Base-by-base conservation (phyloP, 1,140 invertebrate genomes). In the Neodiprion fabricii region DNA sequence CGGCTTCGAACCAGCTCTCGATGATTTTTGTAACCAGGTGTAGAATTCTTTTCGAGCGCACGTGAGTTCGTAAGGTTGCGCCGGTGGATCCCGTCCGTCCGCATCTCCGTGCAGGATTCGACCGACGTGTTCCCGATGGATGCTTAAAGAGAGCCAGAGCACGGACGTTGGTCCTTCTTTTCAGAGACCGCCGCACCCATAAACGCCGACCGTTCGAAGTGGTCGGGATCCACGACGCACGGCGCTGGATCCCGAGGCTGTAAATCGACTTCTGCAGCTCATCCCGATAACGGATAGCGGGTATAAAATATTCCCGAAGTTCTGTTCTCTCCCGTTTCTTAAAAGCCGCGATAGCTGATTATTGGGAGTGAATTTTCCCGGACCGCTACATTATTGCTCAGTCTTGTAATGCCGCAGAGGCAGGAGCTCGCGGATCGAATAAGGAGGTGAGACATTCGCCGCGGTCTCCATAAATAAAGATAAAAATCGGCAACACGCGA, bases 401-500 rank as follows among this genome's bases (percentile, higher is more conserved):
- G 28, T 40, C 28, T 40, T 40, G 5, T 40, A 40, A 40, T 40
- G 28, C 28, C 28, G 28, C 28, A 40, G 28, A 40, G 28, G 28
- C 28, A 40, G 11, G 5, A 61, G 53, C 53, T 14, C 53, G 53
- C n/a, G 53, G 53, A 61, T 61, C 53, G 53, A 40, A 40, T 40
- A 40, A 40, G 28, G 53, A 61, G 53, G 53, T 17, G 53, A 61
- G 53, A 61, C 53, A 61, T 61, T 61, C 53, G 53, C 11, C 53
- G 53, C 53, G n/a, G 53, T 61, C 3, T 61, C 53, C 53, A 61
- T 61, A 61, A 61, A 61, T 61, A 61, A 61, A 61, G 53, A 61
- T 61, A 61, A 61, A 61, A 61, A 61, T 61, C 53, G 53, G 53
- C 0, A 14, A 61, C 53, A 61, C 53, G 53, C 53, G 53, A 61